phyloP scores from a whole-genome alignment of 1,140 invertebrate species.

The Drosophila pandora region DNA sequence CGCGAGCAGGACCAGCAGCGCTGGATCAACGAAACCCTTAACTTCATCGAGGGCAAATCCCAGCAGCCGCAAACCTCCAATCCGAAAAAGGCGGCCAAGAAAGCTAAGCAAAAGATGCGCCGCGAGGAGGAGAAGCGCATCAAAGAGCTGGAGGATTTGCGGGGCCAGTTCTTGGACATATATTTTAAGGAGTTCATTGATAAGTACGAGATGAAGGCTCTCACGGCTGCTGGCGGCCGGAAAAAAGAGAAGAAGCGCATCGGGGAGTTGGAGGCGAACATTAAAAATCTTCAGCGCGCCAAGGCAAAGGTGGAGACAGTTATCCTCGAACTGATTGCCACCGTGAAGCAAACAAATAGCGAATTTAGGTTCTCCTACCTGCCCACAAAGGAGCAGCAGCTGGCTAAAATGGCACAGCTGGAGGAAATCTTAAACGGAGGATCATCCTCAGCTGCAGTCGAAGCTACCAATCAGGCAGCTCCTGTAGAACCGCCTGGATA shows the following conservation, averaged over 20 bases:
- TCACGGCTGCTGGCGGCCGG: conserved; percentile 70
- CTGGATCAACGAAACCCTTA: conserved; percentile 79
- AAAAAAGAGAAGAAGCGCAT: conserved; percentile 83
- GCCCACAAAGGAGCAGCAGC: conserved; percentile 81
- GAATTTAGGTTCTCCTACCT: conserved; percentile 82
- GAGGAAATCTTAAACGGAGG: conserved; percentile 56
- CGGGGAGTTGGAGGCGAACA: conserved; percentile 74
- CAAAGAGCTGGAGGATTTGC: conserved; percentile 75
- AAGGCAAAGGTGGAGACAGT: conserved; percentile 78
- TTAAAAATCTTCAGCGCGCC: conserved; percentile 79
- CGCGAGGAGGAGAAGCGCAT: conserved; percentile 81
- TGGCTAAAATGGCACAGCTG: conserved; percentile 68
- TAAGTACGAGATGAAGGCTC: conserved; percentile 74
- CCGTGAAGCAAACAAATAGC: conserved; percentile 74
- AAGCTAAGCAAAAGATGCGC: conserved; percentile 80
- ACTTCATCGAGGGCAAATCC: conserved; percentile 79
- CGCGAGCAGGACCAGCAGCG: conserved; percentile 72
- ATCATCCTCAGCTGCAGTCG: neutral
- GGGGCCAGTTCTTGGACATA: conserved; percentile 78
- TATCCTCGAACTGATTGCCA: conserved; percentile 80
- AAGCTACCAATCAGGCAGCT: conserved; percentile 1
- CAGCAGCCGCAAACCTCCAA: conserved; percentile 72
- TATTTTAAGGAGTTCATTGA: conserved; percentile 82
- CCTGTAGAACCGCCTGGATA: conserved; percentile 1
- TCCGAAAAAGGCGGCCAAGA: conserved; percentile 82